phyloP scores from a whole-genome alignment of 2,888 invertebrate genomes.

The Blastobasis adustella region DNA sequence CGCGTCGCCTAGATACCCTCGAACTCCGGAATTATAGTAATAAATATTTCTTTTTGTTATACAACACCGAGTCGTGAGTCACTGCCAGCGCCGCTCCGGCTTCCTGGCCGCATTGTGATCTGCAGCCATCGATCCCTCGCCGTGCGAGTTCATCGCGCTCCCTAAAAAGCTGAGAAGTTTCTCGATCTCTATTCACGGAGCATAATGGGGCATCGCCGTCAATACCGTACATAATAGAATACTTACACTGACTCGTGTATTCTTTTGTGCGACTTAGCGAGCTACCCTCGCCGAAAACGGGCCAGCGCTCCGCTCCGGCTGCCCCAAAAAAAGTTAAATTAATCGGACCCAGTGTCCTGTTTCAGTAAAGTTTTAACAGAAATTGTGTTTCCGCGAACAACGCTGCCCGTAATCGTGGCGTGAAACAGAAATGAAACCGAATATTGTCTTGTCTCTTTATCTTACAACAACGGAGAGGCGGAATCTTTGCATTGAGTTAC shows the following conservation, averaged over 20 bases:
- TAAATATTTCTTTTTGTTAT: not conserved
- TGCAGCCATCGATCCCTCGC: no score
- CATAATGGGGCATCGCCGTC: not conserved
- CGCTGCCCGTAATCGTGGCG: not conserved
- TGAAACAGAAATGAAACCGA: not conserved
- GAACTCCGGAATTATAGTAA: not conserved
- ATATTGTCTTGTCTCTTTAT: not conserved
- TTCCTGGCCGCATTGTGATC: not conserved
- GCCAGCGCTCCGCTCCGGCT: not conserved
- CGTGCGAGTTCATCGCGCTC: no score
- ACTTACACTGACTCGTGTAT: no score
- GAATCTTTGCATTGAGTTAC: no score
- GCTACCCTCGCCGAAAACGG: not conserved
- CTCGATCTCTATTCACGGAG: slow-evolving; percentile 1
- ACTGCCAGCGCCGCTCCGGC: not conserved
- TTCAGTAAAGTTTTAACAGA: slow-evolving; percentile 45
- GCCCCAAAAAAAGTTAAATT: slow-evolving; percentile 44
- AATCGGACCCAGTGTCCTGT: slow-evolving; percentile 28
- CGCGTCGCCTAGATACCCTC: not conserved
- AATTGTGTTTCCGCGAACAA: slow-evolving; percentile 32
- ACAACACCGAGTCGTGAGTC: not conserved
- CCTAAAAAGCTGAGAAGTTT: not conserved
- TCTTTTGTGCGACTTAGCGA: no score
- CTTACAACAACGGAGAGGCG: not conserved
- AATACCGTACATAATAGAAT: no score